Evolutionary conservation across 2,797 vertebrate species (phyloP), one percentile per base, ranked within the genome.

Genomic region (Pelochelys cantorii): DNA sequence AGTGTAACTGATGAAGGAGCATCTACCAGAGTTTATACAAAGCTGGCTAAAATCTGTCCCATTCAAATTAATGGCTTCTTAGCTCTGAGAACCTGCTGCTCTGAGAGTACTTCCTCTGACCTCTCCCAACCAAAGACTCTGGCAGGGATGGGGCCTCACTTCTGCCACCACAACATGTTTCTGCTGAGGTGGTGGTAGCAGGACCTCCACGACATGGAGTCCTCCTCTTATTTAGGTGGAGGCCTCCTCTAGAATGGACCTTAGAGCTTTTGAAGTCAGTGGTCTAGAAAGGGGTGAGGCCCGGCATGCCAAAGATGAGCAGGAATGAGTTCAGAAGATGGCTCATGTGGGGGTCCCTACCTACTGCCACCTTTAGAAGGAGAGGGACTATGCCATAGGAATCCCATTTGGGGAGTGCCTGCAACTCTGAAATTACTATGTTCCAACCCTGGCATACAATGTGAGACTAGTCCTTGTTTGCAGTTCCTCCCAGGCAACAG

Each of bases 271-370:
- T 1, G 0, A 55, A 90, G 34, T 18, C 65, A 34, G n/a, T 68
- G 31, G 31, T 34, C 65, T 18, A 68, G n/a, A 34, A 68, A 68
- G 5, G n/a, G 17, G n/a, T 68, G n/a, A 68, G 65, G n/a, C n/a
- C 65, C 65, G 75, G 23, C 25, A 20, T 85, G 54, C 23, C 22
- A 71, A 18, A 91, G 83, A 80, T 65, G 94, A 89, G 53, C 57
- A 82, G 80, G 12, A 52, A 84, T 83, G 87, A 90, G 25, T 81
- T 54, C 34, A 78, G 2, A 14, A 62, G 5, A 37, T 93, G 80
- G 92, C 83, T 94, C 91, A 95, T 25, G 7, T n/a, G 65, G n/a
- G 15, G 68, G 34, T 91, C 22, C 17, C 54, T 60, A 88, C 42
- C 65, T 25, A 78, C 1, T 0, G 65, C 65, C 85, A 75, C 60